Evolutionary conservation across 2,888 invertebrate species (phyloP), one percentile per base, ranked within the genome.

Genomic region (Nasonovia ribisnigri): DNA sequence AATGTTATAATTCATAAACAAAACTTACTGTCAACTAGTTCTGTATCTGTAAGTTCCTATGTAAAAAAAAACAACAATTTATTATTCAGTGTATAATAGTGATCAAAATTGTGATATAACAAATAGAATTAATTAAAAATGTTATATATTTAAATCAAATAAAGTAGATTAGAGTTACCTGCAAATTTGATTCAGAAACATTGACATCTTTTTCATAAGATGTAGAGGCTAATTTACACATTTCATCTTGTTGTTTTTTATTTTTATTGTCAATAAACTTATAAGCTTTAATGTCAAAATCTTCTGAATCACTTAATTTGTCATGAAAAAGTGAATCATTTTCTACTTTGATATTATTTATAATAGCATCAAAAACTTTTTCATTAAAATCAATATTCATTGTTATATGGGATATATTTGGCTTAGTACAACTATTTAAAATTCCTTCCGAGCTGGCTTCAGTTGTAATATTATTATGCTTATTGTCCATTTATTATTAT

Each of bases 271-370:
- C 29, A 24, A 48, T n/a, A 10, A 11, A 24, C 26, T 46, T 13
- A 48, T 16, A 29, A 87, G 20, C 0, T 48, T 48, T n/a, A n/a
- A 1, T 26, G 6, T 5, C 11, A 46, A 6, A 13, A 86, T 88
- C 88, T 48, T 51, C 51, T 46, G 46, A 48, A 20, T 67, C 86
- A 46, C 57, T 84, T 20, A 3, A 29, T 43, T 87, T 46, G 13
- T 84, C 42, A n/a, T n/a, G 20, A 36, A 86, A n/a, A 86, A n/a
- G 8, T 29, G 57, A n/a, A 46, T 3, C 43, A 84, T 92, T 54
- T 54, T 92, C 86, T 84, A 1, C 3, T 60, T 92, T 92, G n/a
- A 92, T 60, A n/a, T 46, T 43, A 24, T 36, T 60, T 6, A 60
- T 11, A 20, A 92, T 36, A 26, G 1, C 0, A 10, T 86, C 86